A percentile compares a stretch with the other conserved stretches of the same genome.
Conservation (phyloP, 2,888 invertebrate genomes). For the Phragmatobia fuliginosa region DNA sequence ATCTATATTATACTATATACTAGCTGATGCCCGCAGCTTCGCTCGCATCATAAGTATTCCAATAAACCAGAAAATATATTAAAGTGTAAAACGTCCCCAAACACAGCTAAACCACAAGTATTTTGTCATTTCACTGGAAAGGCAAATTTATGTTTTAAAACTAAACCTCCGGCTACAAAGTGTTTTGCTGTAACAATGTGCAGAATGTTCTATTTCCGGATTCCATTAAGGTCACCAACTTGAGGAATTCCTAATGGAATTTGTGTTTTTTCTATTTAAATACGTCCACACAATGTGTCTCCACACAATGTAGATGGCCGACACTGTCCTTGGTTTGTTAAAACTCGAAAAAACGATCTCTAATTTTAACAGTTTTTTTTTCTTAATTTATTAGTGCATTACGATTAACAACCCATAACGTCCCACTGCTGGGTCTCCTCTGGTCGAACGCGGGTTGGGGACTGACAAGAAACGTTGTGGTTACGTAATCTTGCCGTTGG, state of each 20-base stretch:
- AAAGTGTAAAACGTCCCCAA: not conserved
- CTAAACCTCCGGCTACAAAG: conserved; percentile 34
- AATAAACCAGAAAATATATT: no score
- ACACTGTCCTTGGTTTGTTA: not conserved
- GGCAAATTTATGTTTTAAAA: conserved; percentile 37
- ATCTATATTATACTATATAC: no score
- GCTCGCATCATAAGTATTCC: no score
- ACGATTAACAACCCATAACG: no score
- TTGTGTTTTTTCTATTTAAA: not conserved
- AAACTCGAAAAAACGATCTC: no score
- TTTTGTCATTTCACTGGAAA: conserved; percentile 25
- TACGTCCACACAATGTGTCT: not conserved
- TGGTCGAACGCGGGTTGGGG: no score
- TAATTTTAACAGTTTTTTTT: no score
- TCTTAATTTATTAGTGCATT: no score
- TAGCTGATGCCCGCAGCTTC: no score
- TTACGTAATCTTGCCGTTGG: no score
- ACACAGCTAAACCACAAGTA: conserved; percentile 11
- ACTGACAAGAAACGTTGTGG: no score
- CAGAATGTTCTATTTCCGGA: conserved; percentile 21
- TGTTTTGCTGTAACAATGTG: conserved; percentile 19
- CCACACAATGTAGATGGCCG: not conserved
- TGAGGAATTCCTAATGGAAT: conserved; percentile 10
- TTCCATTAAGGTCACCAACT: conserved; percentile 21
- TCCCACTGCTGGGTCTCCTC: no score